Evolutionary conservation across 2,888 invertebrate genomes (phyloP), one percentile per base, ranked within the genome.

Genomic region (Plebejus melissa): DNA sequence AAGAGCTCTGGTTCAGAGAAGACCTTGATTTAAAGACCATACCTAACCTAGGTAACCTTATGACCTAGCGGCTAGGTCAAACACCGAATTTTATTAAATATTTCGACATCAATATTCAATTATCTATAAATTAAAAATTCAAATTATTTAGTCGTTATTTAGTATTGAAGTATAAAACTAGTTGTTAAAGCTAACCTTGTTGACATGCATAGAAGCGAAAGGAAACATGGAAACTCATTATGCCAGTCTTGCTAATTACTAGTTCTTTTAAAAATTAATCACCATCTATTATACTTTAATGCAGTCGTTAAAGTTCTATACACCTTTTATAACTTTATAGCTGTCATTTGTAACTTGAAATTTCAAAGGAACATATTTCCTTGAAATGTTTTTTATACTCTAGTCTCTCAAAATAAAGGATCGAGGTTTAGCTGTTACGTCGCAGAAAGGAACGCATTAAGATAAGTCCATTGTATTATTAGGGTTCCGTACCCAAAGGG

Each of bases 391-490:
- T 74, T 58, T 74, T 28, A 74, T 74, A 65, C 65, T 1, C 22
- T 22, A 22, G 22, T 65, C 65, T 65, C 32, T 13, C 22, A 82
- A 85, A 82, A 82, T 82, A 75, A 77, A 82, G 82, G 82, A 84
- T 85, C 77, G 81, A 46, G 77, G 81, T 79, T 82, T 75, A 11
- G 54, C 74, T 75, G 84, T 83, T 83, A 82, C 77, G 74, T 79
- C 79, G 80, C 82, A 75, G 76, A 84, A 84, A 82, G 83, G 85
- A 84, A 83, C 81, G 80, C 79, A 80, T 77, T 78, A 77, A 77
- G 80, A 80, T 83, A 84, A 82, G 82, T 83, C 76, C 80, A 82
- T 80, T 82, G 80, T 83, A 80, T 82, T 83, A 22, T 22, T 22
- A 22, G 22, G 22, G 22, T 22, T 22, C 22, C 22, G 22, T 22